These are phyloP conservation scores for Habroteleia sp. DNA, from an alignment of 2,888 invertebrate genomes.

Conservation along the genomic window DNA sequence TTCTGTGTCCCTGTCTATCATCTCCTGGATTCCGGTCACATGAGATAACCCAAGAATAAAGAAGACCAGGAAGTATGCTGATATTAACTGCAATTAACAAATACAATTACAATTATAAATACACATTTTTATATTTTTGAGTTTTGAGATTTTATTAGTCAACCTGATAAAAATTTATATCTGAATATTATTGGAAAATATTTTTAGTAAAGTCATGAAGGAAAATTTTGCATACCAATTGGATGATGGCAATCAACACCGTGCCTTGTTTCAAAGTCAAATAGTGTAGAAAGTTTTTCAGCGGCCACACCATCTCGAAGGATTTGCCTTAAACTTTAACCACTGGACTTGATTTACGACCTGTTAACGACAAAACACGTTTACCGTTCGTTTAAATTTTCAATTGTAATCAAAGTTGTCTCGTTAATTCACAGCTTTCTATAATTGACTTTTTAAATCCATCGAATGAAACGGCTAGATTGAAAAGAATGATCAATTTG, in stretches of 20 bases:
- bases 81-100: conserved; percentile 75
- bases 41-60: conserved; percentile 79
- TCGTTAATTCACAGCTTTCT: neutral
- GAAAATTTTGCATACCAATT: conserved; percentile 81
- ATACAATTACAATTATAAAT: no score
- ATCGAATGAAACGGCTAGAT: neutral
- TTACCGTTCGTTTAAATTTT: neutral
- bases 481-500: conserved; percentile 21
- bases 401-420: neutral
- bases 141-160: no score
- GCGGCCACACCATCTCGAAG: conserved; percentile 73
- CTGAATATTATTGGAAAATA: no score
- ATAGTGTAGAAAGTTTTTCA: conserved; percentile 76
- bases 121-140: neutral
- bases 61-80: conserved; percentile 77
- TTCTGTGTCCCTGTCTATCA: conserved; percentile 80
- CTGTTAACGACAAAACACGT: conserved; percentile 18
- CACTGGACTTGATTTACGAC: conserved; percentile 5
- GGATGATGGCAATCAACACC: conserved; percentile 80
- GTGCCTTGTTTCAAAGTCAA: conserved; percentile 80
- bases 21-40: conserved; percentile 79
- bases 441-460: neutral
- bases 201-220: no score
- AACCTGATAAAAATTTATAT: no score
- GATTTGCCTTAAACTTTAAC: neutral